Evolutionary conservation across 2,888 invertebrate genomes (phyloP).

Genomic region (Lycophotia porphyrea): DNA sequence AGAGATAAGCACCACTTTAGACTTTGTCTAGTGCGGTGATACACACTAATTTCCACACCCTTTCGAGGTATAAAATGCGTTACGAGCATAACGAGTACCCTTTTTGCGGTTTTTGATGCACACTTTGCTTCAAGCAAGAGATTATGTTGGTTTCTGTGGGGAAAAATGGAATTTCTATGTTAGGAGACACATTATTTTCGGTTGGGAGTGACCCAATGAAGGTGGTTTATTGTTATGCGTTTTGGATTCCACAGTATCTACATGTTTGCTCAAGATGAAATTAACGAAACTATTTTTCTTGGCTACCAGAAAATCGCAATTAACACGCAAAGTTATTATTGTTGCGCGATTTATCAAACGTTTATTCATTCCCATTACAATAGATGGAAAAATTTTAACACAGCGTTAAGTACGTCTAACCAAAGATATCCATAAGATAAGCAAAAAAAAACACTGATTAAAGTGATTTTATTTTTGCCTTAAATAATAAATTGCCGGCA

Average conservation of each 20-base stretch:
- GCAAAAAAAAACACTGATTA: too few species aligned
- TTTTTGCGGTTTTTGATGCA: constrained; percentile 61
- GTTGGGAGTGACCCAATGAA: constrained; percentile 6
- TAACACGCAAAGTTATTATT: neutral
- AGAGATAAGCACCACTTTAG: constrained; percentile 75
- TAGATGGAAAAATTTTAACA: too few species aligned
- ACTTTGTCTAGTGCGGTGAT: constrained; percentile 74
- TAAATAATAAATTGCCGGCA: too few species aligned
- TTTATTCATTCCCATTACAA: too few species aligned
- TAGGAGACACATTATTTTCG: constrained; percentile 2
- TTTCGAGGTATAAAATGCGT: constrained; percentile 67
- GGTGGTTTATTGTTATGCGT: constrained; percentile 13
- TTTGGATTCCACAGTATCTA: neutral
- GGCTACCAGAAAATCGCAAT: neutral
- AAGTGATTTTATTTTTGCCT: too few species aligned
- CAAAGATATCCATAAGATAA: too few species aligned
- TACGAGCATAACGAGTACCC: constrained; percentile 56
- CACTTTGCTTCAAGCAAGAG: constrained; percentile 43
- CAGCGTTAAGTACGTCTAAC: too few species aligned
- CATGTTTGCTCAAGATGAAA: neutral
- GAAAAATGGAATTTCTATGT: constrained; percentile 42
- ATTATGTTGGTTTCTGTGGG: constrained; percentile 49
- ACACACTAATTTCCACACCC: constrained; percentile 78
- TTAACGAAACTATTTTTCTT: neutral
- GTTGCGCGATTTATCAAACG: neutral